phyloP scores from a whole-genome alignment of 2,113 vertebrate species.

The Passer montanus region DNA sequence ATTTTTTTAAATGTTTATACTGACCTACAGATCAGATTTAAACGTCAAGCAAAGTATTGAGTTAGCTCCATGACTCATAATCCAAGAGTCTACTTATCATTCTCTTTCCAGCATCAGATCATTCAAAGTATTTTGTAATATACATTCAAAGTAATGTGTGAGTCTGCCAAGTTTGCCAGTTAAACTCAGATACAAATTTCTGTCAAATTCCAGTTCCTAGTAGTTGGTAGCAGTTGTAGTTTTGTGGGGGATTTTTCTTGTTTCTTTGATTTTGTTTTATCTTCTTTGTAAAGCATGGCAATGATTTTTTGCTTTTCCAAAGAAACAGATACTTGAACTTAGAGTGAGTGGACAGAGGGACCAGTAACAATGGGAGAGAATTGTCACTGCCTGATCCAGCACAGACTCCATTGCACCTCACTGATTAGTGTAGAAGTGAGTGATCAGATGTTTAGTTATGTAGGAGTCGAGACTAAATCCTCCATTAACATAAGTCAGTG shows the following conservation, averaged over 20 bases:
- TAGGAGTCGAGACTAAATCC: background rate
- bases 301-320: background rate
- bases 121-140: background rate
- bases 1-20: background rate
- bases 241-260: background rate
- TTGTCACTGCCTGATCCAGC: background rate
- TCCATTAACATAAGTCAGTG: background rate
- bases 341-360: background rate
- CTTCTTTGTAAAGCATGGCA: background rate
- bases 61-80: background rate
- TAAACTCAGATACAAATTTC: background rate
- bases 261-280: background rate
- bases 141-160: background rate
- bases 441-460: background rate
- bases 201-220: background rate
- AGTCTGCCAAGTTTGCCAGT: background rate
- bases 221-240: background rate
- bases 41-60: background rate
- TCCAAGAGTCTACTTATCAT: background rate
- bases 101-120: background rate
- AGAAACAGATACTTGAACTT: background rate
- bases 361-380: background rate
- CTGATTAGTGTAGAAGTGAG: background rate
- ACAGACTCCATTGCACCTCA: background rate
- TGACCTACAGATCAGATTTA: background rate